These are phyloP conservation scores for Ameiurus melas DNA, from an alignment of 2,113 vertebrate genomes.

Conservation along the genomic window DNA sequence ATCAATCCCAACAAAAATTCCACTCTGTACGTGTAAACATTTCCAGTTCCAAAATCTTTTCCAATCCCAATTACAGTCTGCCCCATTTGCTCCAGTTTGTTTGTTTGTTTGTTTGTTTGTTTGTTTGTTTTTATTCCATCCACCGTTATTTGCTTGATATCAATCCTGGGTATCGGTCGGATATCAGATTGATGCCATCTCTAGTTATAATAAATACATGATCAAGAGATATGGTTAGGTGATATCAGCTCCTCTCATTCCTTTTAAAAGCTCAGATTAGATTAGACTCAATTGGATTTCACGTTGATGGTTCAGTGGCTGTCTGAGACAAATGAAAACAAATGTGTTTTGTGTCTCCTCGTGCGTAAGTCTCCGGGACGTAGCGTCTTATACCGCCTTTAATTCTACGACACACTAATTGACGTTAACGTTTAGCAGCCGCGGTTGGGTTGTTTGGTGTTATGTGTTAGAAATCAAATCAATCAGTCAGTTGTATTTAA, in stretches of 20 bases:
- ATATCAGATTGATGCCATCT: background rate
- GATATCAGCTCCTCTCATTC: background rate
- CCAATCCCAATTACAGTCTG: background rate
- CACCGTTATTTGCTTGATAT: background rate
- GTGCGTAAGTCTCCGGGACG: background rate
- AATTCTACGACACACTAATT: background rate
- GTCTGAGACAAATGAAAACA: background rate
- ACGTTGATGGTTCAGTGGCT: background rate
- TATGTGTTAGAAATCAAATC: background rate
- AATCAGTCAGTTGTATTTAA: background rate
- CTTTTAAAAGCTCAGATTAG: background rate
- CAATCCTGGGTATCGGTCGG: background rate
- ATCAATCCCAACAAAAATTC: background rate
- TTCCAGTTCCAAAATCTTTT: background rate
- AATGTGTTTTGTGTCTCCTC: background rate
- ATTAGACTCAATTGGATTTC: background rate
- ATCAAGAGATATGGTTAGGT: background rate
- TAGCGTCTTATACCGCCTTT: background rate
- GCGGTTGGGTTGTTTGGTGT: background rate
- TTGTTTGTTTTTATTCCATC: background rate
- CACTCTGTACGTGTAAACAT: background rate
- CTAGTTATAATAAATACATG: constrained; percentile 6
- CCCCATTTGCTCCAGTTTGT: background rate
- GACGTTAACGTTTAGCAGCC: background rate
- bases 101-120: background rate